A percentile compares a stretch with the other conserved stretches of the same genome.
phyloP scores from a whole-genome alignment of 2,797 vertebrate genomes.

The Limosa lapponica region DNA sequence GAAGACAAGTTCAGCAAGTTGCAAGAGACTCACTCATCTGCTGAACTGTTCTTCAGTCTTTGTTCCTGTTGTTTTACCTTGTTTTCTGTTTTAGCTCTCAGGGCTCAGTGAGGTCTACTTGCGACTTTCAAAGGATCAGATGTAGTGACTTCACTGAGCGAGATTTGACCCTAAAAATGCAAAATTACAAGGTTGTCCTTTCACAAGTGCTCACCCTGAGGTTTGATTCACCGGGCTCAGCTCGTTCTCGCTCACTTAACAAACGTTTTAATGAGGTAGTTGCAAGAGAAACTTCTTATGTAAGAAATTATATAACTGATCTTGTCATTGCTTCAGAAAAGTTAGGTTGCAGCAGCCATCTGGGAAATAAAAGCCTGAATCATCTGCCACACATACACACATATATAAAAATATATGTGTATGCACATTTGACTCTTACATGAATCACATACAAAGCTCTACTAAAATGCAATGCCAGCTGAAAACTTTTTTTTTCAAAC shows the following conservation, averaged over 20 bases:
- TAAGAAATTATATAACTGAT: slow-evolving; percentile 49
- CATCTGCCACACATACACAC: neutral
- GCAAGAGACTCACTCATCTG: neutral
- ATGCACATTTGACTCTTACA: neutral
- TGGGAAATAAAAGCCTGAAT: slow-evolving; percentile 55
- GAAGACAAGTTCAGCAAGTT: neutral
- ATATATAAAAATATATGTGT: neutral
- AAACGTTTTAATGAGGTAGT: neutral
- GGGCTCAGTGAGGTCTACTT: neutral
- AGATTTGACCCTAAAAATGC: neutral
- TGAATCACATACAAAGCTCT: slow-evolving; percentile 5
- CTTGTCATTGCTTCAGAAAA: neutral
- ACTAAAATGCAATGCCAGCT: slow-evolving; percentile 8
- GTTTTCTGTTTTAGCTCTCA: neutral
- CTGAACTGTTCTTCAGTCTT: neutral
- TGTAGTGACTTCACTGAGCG: neutral
- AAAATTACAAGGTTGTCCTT: neutral
- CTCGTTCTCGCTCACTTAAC: neutral
- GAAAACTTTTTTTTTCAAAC: slow-evolving; percentile 13
- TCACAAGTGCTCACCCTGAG: neutral
- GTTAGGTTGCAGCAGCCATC: neutral
- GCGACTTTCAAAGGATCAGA: neutral
- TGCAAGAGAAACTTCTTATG: neutral
- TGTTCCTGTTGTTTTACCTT: neutral
- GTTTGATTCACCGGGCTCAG: neutral